Evolutionary conservation across 2,797 vertebrate genomes (phyloP).

Genomic region (Rhabdophis nuchalis): DNA sequence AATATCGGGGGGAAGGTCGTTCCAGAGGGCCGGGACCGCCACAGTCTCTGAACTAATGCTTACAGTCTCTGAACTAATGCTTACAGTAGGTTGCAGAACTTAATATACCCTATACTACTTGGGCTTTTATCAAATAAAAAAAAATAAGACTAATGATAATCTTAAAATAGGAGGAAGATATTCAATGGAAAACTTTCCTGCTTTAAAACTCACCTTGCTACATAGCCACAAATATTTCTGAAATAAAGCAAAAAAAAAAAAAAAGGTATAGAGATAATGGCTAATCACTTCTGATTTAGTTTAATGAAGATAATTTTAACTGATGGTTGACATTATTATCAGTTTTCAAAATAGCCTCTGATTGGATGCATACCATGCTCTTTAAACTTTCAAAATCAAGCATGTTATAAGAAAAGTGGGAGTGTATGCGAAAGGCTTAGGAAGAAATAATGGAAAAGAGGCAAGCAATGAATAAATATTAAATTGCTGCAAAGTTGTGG

Average conservation of each 20-base stretch:
- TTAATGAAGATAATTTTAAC: not conserved
- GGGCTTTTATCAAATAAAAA: not conserved
- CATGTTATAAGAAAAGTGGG: not conserved
- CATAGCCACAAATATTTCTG: not conserved
- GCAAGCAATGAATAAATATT: not conserved
- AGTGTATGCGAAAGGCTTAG: not conserved
- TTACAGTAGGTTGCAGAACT: not conserved
- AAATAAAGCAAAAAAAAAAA: not conserved
- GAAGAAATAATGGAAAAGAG: not conserved
- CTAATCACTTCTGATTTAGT: not conserved
- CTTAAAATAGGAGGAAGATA: not conserved
- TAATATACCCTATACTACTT: not conserved
- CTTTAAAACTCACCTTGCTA: not conserved
- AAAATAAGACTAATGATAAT: too few relatives aligned
- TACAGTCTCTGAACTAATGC: not conserved
- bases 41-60: too few relatives aligned
- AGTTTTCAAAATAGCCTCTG: not conserved
- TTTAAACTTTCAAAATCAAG: not conserved
- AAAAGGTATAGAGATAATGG: not conserved
- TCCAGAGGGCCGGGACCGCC: too few relatives aligned
- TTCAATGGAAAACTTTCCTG: not conserved
- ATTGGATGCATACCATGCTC: not conserved
- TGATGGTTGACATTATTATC: not conserved
- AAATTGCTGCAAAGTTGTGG: not conserved
- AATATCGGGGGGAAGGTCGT: too few relatives aligned